phyloP scores from a whole-genome alignment of 2,888 invertebrate species.

The Chaitophorus viminalis region DNA sequence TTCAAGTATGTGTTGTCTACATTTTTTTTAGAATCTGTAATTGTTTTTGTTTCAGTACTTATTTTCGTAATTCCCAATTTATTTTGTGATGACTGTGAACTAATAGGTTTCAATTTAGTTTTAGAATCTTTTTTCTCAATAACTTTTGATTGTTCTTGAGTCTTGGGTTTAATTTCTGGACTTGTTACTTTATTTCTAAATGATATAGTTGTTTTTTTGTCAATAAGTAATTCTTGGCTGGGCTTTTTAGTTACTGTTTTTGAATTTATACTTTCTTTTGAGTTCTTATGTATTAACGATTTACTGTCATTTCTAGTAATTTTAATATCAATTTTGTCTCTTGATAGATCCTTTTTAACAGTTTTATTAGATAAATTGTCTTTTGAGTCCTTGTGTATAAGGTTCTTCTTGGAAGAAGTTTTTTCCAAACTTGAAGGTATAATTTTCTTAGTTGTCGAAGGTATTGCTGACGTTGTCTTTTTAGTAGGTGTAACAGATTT shows the following conservation, averaged over 20 bases:
- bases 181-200: slow-evolving; percentile 17
- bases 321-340: slow-evolving; percentile 55
- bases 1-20: background rate
- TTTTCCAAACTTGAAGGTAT: slow-evolving; percentile 63
- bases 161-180: slow-evolving; percentile 30
- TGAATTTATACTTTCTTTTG: slow-evolving; percentile 27
- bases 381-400: slow-evolving; percentile 32
- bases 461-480: slow-evolving; percentile 9
- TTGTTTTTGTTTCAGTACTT: slow-evolving; percentile 23
- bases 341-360: slow-evolving; percentile 53
- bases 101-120: slow-evolving; percentile 33
- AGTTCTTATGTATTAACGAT: slow-evolving; percentile 38
- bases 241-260: slow-evolving; percentile 57
- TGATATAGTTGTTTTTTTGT: slow-evolving; percentile 43
- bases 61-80: slow-evolving; percentile 35
- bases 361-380: slow-evolving; percentile 33
- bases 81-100: slow-evolving; percentile 39
- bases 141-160: background rate
- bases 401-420: slow-evolving; percentile 24
- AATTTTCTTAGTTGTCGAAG: slow-evolving; percentile 32
- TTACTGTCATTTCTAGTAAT: slow-evolving; percentile 52
- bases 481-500: slow-evolving; percentile 64
- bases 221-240: slow-evolving; percentile 34
- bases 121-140: slow-evolving; percentile 44
- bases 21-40: slow-evolving; percentile 7